Percentiles rank a stretch among this genome's conserved stretches.
These are phyloP conservation scores for Sarcophaga peregrina DNA, from an alignment of 1,140 invertebrate genomes.

Conservation along the genomic window DNA sequence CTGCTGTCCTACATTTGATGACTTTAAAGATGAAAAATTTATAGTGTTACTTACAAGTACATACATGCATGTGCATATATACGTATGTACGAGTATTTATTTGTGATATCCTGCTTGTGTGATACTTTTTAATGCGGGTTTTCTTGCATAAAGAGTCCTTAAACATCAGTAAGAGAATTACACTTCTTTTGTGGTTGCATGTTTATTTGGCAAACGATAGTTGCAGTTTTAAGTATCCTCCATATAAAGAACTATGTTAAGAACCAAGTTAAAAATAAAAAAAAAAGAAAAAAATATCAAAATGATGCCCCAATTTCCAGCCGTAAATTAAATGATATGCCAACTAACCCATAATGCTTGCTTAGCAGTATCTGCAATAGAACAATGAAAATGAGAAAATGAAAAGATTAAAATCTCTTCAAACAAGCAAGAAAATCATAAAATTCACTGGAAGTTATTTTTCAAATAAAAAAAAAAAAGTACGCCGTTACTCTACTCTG, in stretches of 20 bases:
- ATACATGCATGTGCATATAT: too few species aligned
- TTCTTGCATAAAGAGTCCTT: background rate
- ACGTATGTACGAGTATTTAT: background rate
- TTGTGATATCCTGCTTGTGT: background rate
- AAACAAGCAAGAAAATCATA: too few species aligned
- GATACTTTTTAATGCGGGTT: background rate
- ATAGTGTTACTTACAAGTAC: too few species aligned
- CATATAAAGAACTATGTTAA: background rate
- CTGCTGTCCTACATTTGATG: constrained; percentile 8
- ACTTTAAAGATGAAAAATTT: constrained; percentile 12
- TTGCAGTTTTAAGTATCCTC: background rate
- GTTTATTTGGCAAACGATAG: background rate
- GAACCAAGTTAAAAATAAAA: background rate
- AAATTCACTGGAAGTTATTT: too few species aligned
- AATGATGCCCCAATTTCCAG: too few species aligned
- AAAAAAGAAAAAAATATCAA: too few species aligned
- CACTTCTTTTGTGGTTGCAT: background rate
- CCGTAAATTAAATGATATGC: background rate
- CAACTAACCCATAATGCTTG: background rate
- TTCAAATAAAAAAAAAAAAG: too few species aligned
- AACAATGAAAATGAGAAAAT: background rate
- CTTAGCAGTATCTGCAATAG: background rate
- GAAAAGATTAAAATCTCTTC: too few species aligned
- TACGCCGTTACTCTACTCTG: too few species aligned
- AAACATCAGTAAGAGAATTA: background rate